These are phyloP conservation scores for Ochlodes sylvanus DNA, from an alignment of 2,888 invertebrate species.

Conservation along the genomic window DNA sequence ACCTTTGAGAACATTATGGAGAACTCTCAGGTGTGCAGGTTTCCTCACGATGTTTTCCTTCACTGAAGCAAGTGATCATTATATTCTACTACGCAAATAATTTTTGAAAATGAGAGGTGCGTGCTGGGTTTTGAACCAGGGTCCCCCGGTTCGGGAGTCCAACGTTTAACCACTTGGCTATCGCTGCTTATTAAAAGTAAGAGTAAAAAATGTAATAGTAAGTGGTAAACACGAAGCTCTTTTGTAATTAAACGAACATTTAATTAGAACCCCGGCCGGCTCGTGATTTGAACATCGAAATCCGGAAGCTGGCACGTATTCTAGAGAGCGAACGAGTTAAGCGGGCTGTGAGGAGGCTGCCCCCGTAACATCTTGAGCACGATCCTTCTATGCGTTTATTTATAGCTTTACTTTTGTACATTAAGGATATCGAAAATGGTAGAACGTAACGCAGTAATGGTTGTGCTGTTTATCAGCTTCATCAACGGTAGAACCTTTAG, in stretches of 20 bases:
- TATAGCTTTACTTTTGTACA: constrained; percentile 1
- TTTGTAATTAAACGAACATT: constrained; percentile 25
- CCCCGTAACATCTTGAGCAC: constrained; percentile 25
- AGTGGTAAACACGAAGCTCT: not conserved
- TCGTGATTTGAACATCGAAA: constrained; percentile 25
- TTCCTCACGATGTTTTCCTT: no score
- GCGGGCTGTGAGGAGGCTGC: constrained; percentile 11
- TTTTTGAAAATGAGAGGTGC: no score
- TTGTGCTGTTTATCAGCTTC: no score
- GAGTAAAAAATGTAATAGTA: not conserved
- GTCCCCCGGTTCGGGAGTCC: no score
- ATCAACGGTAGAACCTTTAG: no score
- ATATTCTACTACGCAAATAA: no score
- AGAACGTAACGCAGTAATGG: not conserved
- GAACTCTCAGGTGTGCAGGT: no score
- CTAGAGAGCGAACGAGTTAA: constrained; percentile 27
- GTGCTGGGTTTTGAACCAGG: no score
- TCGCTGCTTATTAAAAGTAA: no score
- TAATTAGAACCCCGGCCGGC: constrained; percentile 20
- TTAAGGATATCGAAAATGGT: not conserved
- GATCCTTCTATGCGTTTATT: constrained; percentile 28
- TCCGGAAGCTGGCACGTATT: constrained; percentile 26
- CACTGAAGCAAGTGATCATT: no score
- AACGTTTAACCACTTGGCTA: no score
- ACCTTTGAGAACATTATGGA: no score